Base-by-base conservation (phyloP, 2,888 invertebrate species). In the Leptopterna dolabrata region DNA sequence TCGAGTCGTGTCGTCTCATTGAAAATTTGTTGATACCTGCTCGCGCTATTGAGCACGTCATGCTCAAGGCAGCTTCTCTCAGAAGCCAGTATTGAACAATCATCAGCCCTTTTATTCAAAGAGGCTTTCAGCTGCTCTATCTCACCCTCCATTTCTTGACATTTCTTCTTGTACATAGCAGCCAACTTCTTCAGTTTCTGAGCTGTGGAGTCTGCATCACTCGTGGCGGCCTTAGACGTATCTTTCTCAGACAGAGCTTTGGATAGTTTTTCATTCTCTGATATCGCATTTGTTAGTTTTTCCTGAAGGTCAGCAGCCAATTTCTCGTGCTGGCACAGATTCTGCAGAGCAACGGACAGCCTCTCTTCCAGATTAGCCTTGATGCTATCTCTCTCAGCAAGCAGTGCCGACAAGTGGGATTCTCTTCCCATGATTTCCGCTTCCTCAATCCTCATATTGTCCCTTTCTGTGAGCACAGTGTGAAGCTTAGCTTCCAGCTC, bases 151-250 rank as follows among this genome's bases (percentile, higher is more conserved):
- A 96, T 91, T 89, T 96, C 95, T 47, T 93, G 92, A 90, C 94
- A 95, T 89, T 94, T 93, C 0, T 93, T 91, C 91, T 96, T 96
- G 13, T 96, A 92, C 90, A 94, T 95, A 0, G 95, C 93, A 0
- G 96, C 96, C 90, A 95, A 94, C 90, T 96, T 96, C 91, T 96
- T 96, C 91, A 96, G 93, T 91, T 96, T 96, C 27, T 36, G 63
- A 43, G 29, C 47, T 14, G 63, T 71, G n/a, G 81, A 16, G 24
- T 73, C 85, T 16, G 73, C 73, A 45, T 16, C 30, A 27, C 30
- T 55, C 7, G 81, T n/a, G 16, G 43, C 13, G 47, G 78, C 78
- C 24, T 19, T 45, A 7, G 63, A 29, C 30, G 13, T 16, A 3
- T 55, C 36, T 30, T 24, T 51, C 29, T 73, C 47, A 13, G 51